Evolutionary conservation across 2,797 vertebrate species (phyloP), one percentile per base, ranked within the genome.

Genomic region (Xerus rutilus): DNA sequence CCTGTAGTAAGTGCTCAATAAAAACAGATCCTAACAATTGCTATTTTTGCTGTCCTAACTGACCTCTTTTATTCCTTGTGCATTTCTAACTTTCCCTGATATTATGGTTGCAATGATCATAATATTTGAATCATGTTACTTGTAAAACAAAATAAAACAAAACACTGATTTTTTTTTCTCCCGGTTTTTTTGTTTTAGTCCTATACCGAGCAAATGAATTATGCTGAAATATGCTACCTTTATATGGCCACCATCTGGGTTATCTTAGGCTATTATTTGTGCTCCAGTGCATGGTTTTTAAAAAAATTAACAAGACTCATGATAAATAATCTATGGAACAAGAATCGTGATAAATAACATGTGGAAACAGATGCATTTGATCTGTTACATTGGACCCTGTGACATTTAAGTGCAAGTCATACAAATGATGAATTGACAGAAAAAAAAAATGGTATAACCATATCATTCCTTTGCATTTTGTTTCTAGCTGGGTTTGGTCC

Each of bases 231-330:
- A 72, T 39, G 52, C 59, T 89, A 57, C 30, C 52, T 88, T 78
- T 94, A 28, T 74, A 39, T n/a, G 72, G 35, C 69, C 65, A 85
- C 91, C 32, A 86, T 92, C 49, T 95, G 73, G 72, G 21, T 65
- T 91, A 73, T 59, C 64, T 86, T 57, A 23, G 47, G 69, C 49
- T 72, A 35, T 82, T 84, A 91, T 96, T 95, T 94, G 76, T 95
- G 43, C 7, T 49, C 52, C 69, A 72, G 2, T 14, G 15, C 30
- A n/a, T 89, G 91, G 49, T 59, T 95, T 95, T 94, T 67, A 88
- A 92, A 91, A 11, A 47, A 57, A 17, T 45, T 85, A 86, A 11
- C 59, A 92, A 92, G 43, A 92, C 35, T 73, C 39, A 62, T 57
- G 62, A 85, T 89, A 43, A 64, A 39, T 73, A 73, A 77, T 70